These are phyloP conservation scores for Gila orcuttii DNA, from an alignment of 2,113 vertebrate species.

Conservation along the genomic window DNA sequence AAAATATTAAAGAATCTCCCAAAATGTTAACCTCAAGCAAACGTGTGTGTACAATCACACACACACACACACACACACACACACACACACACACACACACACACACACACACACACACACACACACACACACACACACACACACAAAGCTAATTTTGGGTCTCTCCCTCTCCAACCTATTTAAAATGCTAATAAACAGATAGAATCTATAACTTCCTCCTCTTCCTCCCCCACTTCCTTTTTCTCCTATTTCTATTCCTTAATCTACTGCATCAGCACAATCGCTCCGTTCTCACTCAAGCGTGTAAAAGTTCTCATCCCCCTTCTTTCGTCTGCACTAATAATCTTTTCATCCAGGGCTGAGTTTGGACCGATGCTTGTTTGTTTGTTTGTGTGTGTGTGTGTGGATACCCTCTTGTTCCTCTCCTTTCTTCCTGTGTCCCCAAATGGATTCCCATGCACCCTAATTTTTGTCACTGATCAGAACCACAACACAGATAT, in stretches of 20 bases:
- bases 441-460: conserved; percentile 68
- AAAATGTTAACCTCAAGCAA: conserved; percentile 26
- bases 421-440: conserved; percentile 61
- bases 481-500: conserved; percentile 12
- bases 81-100: too few relatives aligned
- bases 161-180: background rate
- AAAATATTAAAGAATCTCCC: conserved; percentile 49
- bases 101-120: too few relatives aligned
- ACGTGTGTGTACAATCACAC: background rate
- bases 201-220: background rate
- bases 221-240: background rate
- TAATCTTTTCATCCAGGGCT: conserved; percentile 51
- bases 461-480: conserved; percentile 42
- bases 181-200: conserved; percentile 22
- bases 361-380: conserved; percentile 37
- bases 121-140: conserved; percentile 11
- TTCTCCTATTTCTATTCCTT: background rate
- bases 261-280: conserved; percentile 20
- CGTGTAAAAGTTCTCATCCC: conserved; percentile 8
- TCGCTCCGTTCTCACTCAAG: conserved; percentile 8
- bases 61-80: background rate
- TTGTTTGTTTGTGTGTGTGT: conserved; percentile 27
- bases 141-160: conserved; percentile 4
- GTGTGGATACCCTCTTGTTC: conserved; percentile 16
- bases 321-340: conserved; percentile 42